Evolutionary conservation across 37 sponge, comb jelly and placozoan genomes (phyloP).

Genomic region (Cliona cf. orientalis): DNA sequence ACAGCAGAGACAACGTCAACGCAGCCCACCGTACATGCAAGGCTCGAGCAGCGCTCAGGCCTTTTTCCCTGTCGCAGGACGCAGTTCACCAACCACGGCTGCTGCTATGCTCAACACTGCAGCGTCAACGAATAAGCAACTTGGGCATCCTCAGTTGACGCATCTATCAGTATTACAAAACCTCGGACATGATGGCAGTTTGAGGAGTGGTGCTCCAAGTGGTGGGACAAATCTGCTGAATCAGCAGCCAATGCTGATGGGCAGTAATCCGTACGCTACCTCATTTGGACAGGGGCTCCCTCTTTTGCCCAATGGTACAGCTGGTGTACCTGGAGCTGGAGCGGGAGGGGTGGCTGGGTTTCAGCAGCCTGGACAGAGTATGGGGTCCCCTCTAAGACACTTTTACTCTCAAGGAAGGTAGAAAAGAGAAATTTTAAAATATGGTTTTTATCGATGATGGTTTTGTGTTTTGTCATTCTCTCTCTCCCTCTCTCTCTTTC

Average conservation of each 20-base stretch:
- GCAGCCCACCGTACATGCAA: not conserved
- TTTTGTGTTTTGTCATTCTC: not conserved
- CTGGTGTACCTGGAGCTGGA: not conserved
- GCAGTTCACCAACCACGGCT: no score
- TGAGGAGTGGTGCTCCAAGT: no score
- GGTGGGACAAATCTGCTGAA: no score
- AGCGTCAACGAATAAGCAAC: no score
- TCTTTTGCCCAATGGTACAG: conserved; percentile 25
- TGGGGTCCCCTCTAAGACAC: conserved; percentile 32
- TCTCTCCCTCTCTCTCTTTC: no score
- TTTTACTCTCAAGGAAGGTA: conserved; percentile 7
- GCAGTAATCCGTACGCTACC: not conserved
- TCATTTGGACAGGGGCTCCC: not conserved
- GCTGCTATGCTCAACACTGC: no score
- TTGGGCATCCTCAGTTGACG: not conserved
- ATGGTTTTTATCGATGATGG: not conserved
- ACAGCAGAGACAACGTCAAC: conserved; percentile 10
- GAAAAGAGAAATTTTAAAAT: not conserved
- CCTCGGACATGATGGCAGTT: no score
- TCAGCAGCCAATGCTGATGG: not conserved
- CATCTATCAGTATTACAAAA: not conserved
- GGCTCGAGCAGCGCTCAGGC: no score
- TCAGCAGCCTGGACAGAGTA: conserved; percentile 8
- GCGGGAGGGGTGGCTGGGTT: not conserved
- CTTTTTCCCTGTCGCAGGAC: no score